These are phyloP conservation scores for Isaurus tuberculatus DNA, from an alignment of 92 coral and sea anemone species.

Conservation along the genomic window DNA sequence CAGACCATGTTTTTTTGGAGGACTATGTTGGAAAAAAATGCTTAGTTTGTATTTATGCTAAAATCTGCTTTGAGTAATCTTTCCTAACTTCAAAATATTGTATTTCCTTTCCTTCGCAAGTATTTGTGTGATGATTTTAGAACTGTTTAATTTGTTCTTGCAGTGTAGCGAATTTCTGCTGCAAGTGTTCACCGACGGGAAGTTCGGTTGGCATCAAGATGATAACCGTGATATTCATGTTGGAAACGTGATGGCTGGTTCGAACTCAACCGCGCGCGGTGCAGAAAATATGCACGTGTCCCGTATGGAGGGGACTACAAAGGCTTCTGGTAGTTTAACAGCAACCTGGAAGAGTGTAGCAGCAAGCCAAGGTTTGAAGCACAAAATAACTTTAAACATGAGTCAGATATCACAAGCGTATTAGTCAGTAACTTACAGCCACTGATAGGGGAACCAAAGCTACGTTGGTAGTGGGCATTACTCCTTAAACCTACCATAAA, in stretches of 20 bases:
- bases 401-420: no score
- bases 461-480: no score
- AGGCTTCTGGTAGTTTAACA: conserved; percentile 2
- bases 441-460: no score
- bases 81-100: no score
- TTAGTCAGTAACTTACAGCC: no score
- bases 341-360: conserved; percentile 8
- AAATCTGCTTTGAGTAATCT: no score
- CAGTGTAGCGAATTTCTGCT: conserved; percentile 39
- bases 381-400: background rate
- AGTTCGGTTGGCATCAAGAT: conserved; percentile 32
- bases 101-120: background rate
- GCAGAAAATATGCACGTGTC: background rate
- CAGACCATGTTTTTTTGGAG: no score
- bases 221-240: conserved; percentile 2
- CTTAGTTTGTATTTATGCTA: no score
- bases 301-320: conserved; percentile 9
- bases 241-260: conserved; percentile 19
- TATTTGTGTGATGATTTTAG: background rate
- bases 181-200: conserved; percentile 32
- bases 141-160: background rate
- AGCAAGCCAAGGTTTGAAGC: conserved; percentile 16
- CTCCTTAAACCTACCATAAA: no score
- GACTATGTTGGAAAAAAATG: no score
- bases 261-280: background rate